These are phyloP conservation scores for Helicoverpa assulta DNA, from an alignment of 2,888 invertebrate genomes.

Conservation along the genomic window DNA sequence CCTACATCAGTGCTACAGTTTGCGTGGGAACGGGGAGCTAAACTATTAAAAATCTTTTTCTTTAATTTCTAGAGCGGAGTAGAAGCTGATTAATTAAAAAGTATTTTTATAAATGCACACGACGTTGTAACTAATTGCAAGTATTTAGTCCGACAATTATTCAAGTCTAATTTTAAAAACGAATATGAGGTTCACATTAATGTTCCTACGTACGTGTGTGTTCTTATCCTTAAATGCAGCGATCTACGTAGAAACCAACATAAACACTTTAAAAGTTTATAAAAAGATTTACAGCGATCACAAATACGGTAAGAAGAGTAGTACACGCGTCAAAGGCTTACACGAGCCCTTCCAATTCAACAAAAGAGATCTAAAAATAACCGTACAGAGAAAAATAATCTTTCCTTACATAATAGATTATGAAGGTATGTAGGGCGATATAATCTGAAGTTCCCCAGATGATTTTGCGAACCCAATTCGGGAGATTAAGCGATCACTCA, in stretches of 20 bases:
- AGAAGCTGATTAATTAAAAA: conserved; percentile 33
- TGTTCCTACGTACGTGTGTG: not conserved
- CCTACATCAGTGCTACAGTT: conserved; percentile 33
- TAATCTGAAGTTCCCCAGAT: conserved; percentile 46
- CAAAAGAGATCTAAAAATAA: conserved; percentile 55
- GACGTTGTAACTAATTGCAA: conserved; percentile 23
- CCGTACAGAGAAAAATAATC: conserved; percentile 28
- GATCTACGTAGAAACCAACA: conserved; percentile 5
- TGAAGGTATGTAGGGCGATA: conserved; percentile 58
- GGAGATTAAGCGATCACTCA: conserved; percentile 67
- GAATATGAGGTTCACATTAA: not conserved
- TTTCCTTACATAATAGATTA: conserved; percentile 56
- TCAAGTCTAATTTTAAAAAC: not conserved
- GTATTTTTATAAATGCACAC: conserved; percentile 51
- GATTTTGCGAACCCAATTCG: conserved; percentile 61
- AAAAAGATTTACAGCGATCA: conserved; percentile 17
- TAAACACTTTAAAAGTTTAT: conserved; percentile 10
- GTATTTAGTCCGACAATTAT: conserved; percentile 9
- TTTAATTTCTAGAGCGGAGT: conserved; percentile 48
- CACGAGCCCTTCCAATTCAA: conserved; percentile 33
- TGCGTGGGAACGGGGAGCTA: conserved; percentile 52
- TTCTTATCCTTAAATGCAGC: conserved; percentile 16
- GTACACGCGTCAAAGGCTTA: conserved; percentile 19
- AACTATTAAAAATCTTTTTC: conserved; percentile 40
- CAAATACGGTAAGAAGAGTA: conserved; percentile 36